Evolutionary conservation across 2,113 vertebrate species (phyloP), one percentile per base, ranked within the genome.

Genomic region (Regulus satrapa): DNA sequence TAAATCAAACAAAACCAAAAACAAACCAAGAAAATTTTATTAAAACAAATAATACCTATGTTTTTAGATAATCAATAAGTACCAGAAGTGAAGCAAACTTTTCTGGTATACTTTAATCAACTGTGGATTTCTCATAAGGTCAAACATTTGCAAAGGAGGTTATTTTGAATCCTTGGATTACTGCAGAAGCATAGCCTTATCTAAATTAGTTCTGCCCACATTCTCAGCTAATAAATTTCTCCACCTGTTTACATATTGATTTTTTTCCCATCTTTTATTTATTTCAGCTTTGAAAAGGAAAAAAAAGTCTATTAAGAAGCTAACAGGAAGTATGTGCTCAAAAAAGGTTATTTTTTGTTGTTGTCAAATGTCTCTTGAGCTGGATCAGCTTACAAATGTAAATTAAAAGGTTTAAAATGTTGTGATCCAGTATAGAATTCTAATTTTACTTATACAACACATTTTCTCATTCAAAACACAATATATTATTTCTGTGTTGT

Each of bases 241-340:
- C 48, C 40, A 86, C 38, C 18, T 84, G 68, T 94, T 94, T 92
- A 64, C 72, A 96, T 94, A 96, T 91, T 84, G 92, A 95, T 93
- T 97, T 96, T 41, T 94, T 89, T 36, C 32, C 82, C 61, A 82
- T 95, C 92, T 96, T 94, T 91, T 96, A 90, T 96, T 97, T 96
- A 89, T 96, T 97, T 92, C 68, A 69, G 64, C n/a, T 75, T 93
- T 76, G 45, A 90, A 92, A 91, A 92, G 55, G 80, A 92, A 88
- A 88, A 86, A 77, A 88, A 81, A 59, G 80, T 69, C 75, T 81
- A 49, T 91, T 92, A 88, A 96, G 29, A 24, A 84, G 61, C 71
- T 82, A 94, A 56, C 19, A 84, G 40, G 34, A 96, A 89, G 43
- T 12, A 34, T 68, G 34, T 40, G 26, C 64, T 81, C 46, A 61